phyloP scores from a whole-genome alignment of 2,888 invertebrate species.

The Habrosyne pyritoides region DNA sequence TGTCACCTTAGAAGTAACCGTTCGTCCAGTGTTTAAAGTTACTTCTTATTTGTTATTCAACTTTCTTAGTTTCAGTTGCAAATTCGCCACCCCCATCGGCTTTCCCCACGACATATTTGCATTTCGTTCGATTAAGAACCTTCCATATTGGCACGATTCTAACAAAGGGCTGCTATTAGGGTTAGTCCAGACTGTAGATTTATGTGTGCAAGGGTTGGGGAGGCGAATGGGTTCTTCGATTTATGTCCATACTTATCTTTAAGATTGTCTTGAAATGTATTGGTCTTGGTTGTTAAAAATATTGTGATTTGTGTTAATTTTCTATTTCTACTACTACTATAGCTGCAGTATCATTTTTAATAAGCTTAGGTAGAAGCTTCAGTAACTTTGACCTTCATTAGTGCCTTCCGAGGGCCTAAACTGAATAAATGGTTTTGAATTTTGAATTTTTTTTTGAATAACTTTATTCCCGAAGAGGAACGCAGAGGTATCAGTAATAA shows the following conservation, averaged over 20 bases:
- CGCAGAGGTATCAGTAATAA: too few relatives aligned
- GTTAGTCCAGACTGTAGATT: conserved; percentile 55
- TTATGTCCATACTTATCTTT: conserved; percentile 28
- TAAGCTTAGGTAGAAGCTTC: too few relatives aligned
- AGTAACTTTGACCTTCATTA: too few relatives aligned
- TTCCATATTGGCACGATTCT: conserved; percentile 43
- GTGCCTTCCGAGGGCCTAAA: too few relatives aligned
- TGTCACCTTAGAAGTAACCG: too few relatives aligned
- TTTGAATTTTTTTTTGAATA: too few relatives aligned
- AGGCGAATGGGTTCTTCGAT: conserved; percentile 37
- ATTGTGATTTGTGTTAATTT: not conserved
- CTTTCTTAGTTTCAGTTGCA: not conserved
- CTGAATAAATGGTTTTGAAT: too few relatives aligned
- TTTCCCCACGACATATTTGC: conserved; percentile 19
- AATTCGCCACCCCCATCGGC: not conserved
- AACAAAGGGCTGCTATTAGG: conserved; percentile 61
- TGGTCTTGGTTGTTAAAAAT: not conserved
- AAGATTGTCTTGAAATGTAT: conserved; percentile 10
- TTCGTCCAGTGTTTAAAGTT: too few relatives aligned
- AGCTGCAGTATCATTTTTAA: too few relatives aligned
- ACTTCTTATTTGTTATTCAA: not conserved
- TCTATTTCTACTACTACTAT: not conserved
- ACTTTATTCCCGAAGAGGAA: too few relatives aligned
- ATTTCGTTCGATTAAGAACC: conserved; percentile 51
- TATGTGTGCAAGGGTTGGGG: conserved; percentile 53